Conservation (phyloP, 2,797 vertebrate genomes). For the Malurus splendens region DNA sequence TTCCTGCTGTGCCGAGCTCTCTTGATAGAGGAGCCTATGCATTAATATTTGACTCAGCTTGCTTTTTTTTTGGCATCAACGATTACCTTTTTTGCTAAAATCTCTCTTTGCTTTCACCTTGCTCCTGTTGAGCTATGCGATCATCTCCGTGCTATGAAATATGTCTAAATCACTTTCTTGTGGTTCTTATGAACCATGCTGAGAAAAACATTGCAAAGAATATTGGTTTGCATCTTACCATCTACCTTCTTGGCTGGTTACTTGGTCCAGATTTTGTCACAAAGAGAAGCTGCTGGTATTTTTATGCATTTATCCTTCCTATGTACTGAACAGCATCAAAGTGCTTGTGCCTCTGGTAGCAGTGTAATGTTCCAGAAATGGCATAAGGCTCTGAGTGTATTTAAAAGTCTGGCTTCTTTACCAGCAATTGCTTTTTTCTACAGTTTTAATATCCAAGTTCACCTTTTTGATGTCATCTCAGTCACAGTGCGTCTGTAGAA, state of each 20-base stretch:
- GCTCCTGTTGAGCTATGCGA: neutral
- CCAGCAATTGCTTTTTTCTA: neutral
- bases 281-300: neutral
- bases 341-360: neutral
- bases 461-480: neutral
- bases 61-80: neutral
- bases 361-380: neutral
- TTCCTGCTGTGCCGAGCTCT: neutral
- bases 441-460: neutral
- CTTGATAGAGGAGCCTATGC: neutral
- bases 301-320: neutral
- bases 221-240: neutral
- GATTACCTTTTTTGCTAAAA: neutral
- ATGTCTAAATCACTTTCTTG: neutral
- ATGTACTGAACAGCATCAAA: neutral
- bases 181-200: neutral
- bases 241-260: neutral
- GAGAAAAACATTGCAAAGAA: neutral
- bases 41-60: neutral
- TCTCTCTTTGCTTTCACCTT: neutral
- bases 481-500: neutral
- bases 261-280: neutral
- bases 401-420: neutral
- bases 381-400: neutral
- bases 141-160: neutral